Base-by-base conservation (phyloP, 2,113 vertebrate genomes). In the Myrmecophaga tridactyla region DNA sequence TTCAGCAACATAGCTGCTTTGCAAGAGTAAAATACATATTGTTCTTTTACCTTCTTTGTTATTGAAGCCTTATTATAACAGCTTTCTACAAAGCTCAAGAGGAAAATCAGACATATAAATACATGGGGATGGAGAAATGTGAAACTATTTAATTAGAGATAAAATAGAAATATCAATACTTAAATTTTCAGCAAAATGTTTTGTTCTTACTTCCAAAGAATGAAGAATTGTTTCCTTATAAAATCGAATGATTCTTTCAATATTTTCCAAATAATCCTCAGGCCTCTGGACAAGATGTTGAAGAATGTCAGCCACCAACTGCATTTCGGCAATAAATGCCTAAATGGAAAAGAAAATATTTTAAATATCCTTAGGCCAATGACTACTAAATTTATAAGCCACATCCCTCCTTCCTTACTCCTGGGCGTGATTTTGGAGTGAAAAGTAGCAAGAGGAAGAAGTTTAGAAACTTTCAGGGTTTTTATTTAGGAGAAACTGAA, bases 221-320 rank as follows among this genome's bases (percentile, higher is more conserved):
- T 15, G 98, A 77, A 99, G 99, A 93, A 99, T 51, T 39, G 60
- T 99, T 29, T 99, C 97, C 84, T 98, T 99, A 96, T 99, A 99
- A 2, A 88, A 95, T 85, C 89, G 87, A 94, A 99, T 92, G 94
- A 93, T 97, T 34, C 75, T 56, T 34, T 98, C 85, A 18, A 97
- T 86, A 81, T 99, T 99, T 97, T 98, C 97, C 69, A 98, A 87
- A 69, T 98, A 95, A 97, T 99, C 98, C 90, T 99, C 99, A 82
- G 98, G 99, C 80, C 97, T 97, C 95, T 98, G 98, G 46, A 99
- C 99, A 84, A 99, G 93, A 1, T 98, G 97, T 86, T 98, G 89
- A 88, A 98, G 95, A 92, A 97, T 65, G 65, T 98, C 97, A 80
- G 96, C 96, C 67, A 91, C 76, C 60, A 17, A 67, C 62, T 95